phyloP scores from a whole-genome alignment of 2,888 invertebrate species.

The Alcis repandata region DNA sequence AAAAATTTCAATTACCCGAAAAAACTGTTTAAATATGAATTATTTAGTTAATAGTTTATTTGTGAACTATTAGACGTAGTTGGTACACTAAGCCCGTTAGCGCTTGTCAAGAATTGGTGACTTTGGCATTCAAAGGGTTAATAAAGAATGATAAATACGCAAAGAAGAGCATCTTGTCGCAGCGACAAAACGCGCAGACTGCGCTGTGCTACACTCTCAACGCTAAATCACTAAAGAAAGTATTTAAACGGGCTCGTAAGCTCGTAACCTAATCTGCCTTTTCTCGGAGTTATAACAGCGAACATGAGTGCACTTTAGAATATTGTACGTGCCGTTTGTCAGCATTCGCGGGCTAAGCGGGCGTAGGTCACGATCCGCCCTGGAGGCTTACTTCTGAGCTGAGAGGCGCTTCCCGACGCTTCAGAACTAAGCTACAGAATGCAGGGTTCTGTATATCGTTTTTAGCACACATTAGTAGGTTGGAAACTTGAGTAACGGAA shows the following conservation, averaged over 20 bases:
- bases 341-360: constrained; percentile 46
- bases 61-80: too few relatives aligned
- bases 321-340: constrained; percentile 53
- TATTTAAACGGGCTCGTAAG: constrained; percentile 5
- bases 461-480: not conserved
- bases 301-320: constrained; percentile 42
- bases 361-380: constrained; percentile 59
- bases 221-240: constrained; percentile 11
- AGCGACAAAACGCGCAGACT: too few relatives aligned
- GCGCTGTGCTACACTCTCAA: not conserved
- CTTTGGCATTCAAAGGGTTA: too few relatives aligned
- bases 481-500: not conserved
- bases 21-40: too few relatives aligned
- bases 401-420: constrained; percentile 2
- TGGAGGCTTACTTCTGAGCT: constrained; percentile 47
- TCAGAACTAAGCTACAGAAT: constrained; percentile 1
- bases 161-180: too few relatives aligned
- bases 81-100: too few relatives aligned
- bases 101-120: too few relatives aligned
- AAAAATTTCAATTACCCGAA: too few relatives aligned
- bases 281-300: constrained; percentile 19
- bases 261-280: constrained; percentile 29
- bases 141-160: too few relatives aligned
- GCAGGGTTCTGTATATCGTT: not conserved
- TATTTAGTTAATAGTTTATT: too few relatives aligned